phyloP scores from a whole-genome alignment of 1,140 invertebrate species.

The Agrypnia vestita region DNA sequence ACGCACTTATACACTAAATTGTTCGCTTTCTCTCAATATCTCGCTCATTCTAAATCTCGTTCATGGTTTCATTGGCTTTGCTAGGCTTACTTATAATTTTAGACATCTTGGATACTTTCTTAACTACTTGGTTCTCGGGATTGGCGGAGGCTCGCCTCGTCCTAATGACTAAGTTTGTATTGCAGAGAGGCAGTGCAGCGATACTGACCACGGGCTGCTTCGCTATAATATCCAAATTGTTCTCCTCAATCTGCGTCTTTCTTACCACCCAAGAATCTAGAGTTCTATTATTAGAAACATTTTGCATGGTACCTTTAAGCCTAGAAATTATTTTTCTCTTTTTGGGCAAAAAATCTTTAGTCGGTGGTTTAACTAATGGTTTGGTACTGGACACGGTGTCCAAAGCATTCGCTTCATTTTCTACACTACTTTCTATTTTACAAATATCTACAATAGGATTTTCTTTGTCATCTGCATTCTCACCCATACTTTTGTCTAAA shows the following conservation, averaged over 20 bases:
- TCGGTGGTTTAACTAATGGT: slow-evolving; percentile 7
- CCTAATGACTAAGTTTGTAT: slow-evolving; percentile 72
- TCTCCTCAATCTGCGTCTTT: slow-evolving; percentile 25
- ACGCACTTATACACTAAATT: slow-evolving; percentile 51
- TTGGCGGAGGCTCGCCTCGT: slow-evolving; percentile 68
- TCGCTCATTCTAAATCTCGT: slow-evolving; percentile 54
- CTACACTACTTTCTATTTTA: slow-evolving; percentile 41
- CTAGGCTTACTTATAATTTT: slow-evolving; percentile 59
- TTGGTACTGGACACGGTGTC: neutral
- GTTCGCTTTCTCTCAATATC: slow-evolving; percentile 47
- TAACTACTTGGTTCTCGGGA: slow-evolving; percentile 50
- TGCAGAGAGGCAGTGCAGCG: slow-evolving; percentile 67
- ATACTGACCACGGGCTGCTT: slow-evolving; percentile 55
- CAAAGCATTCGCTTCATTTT: neutral
- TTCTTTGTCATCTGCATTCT: slow-evolving; percentile 55
- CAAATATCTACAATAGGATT: slow-evolving; percentile 51
- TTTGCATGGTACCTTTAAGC: slow-evolving; percentile 47
- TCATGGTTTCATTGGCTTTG: slow-evolving; percentile 55
- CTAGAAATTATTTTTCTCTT: slow-evolving; percentile 51
- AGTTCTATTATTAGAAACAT: slow-evolving; percentile 55
- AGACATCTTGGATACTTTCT: slow-evolving; percentile 57
- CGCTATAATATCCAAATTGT: slow-evolving; percentile 28
- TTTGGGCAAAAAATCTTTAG: slow-evolving; percentile 47
- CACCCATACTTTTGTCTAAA: slow-evolving; percentile 33
- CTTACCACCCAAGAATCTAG: slow-evolving; percentile 56